Conservation (phyloP, 2,113 vertebrate species). For the Odobenus rosmarus region DNA sequence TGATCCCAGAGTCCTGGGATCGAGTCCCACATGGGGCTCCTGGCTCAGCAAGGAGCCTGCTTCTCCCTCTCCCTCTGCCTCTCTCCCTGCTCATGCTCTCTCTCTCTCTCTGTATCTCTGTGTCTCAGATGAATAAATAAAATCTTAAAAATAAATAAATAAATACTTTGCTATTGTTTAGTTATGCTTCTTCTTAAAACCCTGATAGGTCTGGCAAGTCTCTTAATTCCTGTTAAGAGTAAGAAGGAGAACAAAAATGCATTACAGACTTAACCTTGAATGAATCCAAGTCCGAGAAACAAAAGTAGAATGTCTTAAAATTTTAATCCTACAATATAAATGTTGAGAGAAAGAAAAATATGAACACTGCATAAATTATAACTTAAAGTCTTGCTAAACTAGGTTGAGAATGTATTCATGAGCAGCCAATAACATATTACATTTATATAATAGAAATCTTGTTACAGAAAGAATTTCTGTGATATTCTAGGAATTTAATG, state of each 20-base stretch:
- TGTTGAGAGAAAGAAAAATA: slow-evolving; percentile 14
- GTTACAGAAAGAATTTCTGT: not conserved
- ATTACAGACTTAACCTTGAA: slow-evolving; percentile 20
- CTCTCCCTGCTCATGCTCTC: too few relatives aligned
- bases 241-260: slow-evolving; percentile 5
- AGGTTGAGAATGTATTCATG: not conserved
- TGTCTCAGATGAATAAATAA: too few relatives aligned
- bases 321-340: slow-evolving; percentile 3
- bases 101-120: too few relatives aligned
- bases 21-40: too few relatives aligned
- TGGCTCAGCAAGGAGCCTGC: too few relatives aligned
- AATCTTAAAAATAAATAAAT: not conserved
- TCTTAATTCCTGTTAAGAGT: slow-evolving; percentile 20
- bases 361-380: not conserved
- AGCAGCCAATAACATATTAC: not conserved
- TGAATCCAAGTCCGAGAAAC: slow-evolving; percentile 7
- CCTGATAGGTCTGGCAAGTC: not conserved
- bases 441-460: not conserved
- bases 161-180: slow-evolving; percentile 25
- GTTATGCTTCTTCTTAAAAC: slow-evolving; percentile 29
- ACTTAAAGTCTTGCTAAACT: not conserved
- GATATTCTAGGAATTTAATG: not conserved
- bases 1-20: too few relatives aligned
- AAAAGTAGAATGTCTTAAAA: not conserved
- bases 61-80: too few relatives aligned